phyloP scores from a whole-genome alignment of 1,140 invertebrate genomes.

The Schmidtea mediterranea region DNA sequence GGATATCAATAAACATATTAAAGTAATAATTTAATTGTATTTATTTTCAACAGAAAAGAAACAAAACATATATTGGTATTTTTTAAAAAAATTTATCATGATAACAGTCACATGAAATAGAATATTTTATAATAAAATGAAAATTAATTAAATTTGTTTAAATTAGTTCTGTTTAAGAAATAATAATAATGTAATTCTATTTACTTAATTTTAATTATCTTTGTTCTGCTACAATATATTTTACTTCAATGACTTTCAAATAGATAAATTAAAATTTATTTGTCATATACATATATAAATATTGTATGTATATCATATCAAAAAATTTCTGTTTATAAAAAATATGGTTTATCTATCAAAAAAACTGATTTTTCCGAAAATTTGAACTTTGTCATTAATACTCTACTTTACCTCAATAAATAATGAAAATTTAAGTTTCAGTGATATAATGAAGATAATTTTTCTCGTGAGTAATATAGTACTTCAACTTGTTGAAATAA shows the following conservation, averaged over 20 bases:
- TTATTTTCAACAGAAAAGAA: slow-evolving; percentile 47
- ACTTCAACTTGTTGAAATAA: no score
- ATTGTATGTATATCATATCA: no score
- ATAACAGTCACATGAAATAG: slow-evolving; percentile 8
- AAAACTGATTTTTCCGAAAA: no score
- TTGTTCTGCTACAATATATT: slow-evolving; percentile 5
- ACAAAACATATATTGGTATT: slow-evolving; percentile 42
- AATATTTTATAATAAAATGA: slow-evolving; percentile 40
- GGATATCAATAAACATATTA: slow-evolving; percentile 78
- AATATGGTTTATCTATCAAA: slow-evolving; percentile 7
- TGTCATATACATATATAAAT: no score
- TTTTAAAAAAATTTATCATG: no score
- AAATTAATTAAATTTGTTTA: slow-evolving; percentile 39
- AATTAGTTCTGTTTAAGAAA: slow-evolving; percentile 37
- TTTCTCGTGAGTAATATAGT: no score
- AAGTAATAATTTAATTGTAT: slow-evolving; percentile 45
- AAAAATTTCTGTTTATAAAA: slow-evolving; percentile 6
- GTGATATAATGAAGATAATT: no score
- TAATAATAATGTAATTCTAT: neutral
- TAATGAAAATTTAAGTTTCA: no score
- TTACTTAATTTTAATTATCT: slow-evolving; percentile 1
- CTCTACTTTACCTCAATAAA: no score
- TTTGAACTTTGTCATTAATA: no score
- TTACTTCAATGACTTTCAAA: no score
- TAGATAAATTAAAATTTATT: no score